Percentiles rank a stretch among this genome's conserved stretches.
Evolutionary conservation across 2,797 vertebrate genomes (phyloP).

Genomic region (Anguilla pacifica): DNA sequence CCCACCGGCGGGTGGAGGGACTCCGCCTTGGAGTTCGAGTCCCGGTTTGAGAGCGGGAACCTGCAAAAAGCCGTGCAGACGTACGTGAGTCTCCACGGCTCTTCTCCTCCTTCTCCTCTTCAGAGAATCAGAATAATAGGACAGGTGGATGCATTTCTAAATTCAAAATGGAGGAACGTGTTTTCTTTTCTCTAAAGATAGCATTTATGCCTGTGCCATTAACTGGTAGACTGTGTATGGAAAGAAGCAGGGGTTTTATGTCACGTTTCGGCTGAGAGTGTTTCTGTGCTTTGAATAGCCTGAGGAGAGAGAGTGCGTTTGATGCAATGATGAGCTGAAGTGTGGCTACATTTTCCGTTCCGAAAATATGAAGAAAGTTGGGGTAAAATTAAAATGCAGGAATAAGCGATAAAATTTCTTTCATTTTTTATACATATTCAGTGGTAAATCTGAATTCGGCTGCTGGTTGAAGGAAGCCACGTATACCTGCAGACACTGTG

Average conservation of each 20-base stretch:
- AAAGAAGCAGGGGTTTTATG: not conserved
- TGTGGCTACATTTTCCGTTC: too few relatives aligned
- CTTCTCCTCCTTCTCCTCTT: not conserved
- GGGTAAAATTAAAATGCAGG: too few relatives aligned
- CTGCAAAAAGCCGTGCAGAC: constrained; percentile 86
- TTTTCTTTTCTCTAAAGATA: not conserved
- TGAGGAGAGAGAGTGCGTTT: too few relatives aligned
- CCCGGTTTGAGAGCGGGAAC: constrained; percentile 93
- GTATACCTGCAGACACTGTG: too few relatives aligned
- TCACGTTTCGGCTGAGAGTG: too few relatives aligned
- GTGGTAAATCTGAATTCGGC: too few relatives aligned
- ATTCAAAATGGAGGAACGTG: not conserved
- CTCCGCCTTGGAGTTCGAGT: constrained; percentile 84
- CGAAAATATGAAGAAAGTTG: too few relatives aligned
- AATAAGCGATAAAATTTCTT: too few relatives aligned
- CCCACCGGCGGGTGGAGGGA: constrained; percentile 62
- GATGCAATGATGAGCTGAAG: not conserved
- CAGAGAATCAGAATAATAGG: not conserved
- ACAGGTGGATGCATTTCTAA: not conserved
- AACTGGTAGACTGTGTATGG: not conserved
- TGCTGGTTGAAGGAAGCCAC: too few relatives aligned
- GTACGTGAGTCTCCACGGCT: constrained; percentile 81
- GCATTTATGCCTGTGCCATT: not conserved
- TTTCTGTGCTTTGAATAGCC: too few relatives aligned
- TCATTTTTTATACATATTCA: too few relatives aligned